Conservation (phyloP, 1,140 invertebrate species). For the Aradophagus sp. region DNA sequence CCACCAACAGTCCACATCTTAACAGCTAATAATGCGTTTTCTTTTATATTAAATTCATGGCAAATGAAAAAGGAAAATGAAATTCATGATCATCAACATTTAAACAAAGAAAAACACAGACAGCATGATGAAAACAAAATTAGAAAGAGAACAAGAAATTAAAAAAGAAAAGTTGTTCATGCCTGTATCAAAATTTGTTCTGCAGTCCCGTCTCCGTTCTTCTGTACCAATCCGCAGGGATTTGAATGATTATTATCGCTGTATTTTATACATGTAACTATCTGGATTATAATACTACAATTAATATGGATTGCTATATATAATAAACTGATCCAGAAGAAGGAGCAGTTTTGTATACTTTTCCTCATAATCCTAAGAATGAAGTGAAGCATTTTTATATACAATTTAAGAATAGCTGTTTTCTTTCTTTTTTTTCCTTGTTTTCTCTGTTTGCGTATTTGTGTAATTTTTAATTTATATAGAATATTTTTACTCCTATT, state of each 20-base stretch:
- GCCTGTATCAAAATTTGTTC: slow-evolving; percentile 53
- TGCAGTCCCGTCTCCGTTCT: slow-evolving; percentile 29
- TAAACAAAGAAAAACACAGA: slow-evolving; percentile 12
- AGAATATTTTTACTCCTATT: slow-evolving; percentile 9
- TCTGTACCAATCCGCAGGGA: slow-evolving; percentile 43
- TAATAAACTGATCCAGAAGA: slow-evolving; percentile 66
- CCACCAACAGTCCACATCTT: slow-evolving; percentile 67
- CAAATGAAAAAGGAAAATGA: neutral
- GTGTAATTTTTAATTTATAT: slow-evolving; percentile 15
- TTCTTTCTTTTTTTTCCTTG: slow-evolving; percentile 9
- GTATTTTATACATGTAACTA: slow-evolving; percentile 71
- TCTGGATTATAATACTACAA: slow-evolving; percentile 64
- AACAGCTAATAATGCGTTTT: slow-evolving; percentile 67
- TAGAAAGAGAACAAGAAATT: too few species aligned
- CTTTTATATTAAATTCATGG: slow-evolving; percentile 1
- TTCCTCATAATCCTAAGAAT: too few species aligned
- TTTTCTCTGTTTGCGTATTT: slow-evolving; percentile 15
- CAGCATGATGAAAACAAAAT: slow-evolving; percentile 2
- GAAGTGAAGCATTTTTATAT: too few species aligned
- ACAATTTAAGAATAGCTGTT: too few species aligned
- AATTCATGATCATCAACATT: too few species aligned
- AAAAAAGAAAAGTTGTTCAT: slow-evolving; percentile 19
- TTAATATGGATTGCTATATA: slow-evolving; percentile 64
- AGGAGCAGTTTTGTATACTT: slow-evolving; percentile 53
- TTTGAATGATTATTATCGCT: slow-evolving; percentile 64